Base-by-base conservation (phyloP, 2,113 vertebrate genomes). In the Ageneiosus marmoratus region DNA sequence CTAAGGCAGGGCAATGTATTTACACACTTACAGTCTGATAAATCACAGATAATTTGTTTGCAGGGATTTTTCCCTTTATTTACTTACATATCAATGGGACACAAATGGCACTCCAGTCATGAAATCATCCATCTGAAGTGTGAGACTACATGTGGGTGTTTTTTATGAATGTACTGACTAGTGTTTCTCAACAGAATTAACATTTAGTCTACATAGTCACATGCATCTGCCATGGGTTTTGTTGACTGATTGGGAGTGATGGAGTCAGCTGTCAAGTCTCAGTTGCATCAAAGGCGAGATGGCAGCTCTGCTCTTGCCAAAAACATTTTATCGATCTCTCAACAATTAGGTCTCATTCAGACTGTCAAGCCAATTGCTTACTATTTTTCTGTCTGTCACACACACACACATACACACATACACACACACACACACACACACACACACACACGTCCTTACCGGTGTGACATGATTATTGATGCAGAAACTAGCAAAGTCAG, bases 261-360 rank as follows among this genome's bases (percentile, higher is more conserved):
- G 73, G 79, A 80, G 27, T 85, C 73, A 86, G 84, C 82, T 62
- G 77, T 79, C 82, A 72, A n/a, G 50, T 37, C 15, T 56, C 13
- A 51, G 50, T 78, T 79, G 77, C 81, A 63, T 82, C 83, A 86
- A 63, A 55, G 58, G 24, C 5, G 37, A 9, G 55, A 80, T 53
- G 82, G 5, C 69, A 50, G 67, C 34, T 73, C 34, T 3, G 51
- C 44, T 9, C 29, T 41, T 50, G 84, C 74, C 84, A 75, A 74
- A 73, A 82, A 81, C 65, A 55, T 62, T 85, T 84, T 80, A 84
- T 82, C 29, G 81, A 84, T 84, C 29, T 50, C 29, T 22, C 24
- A 58, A 69, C 75, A 79, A 82, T 84, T 69, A 76, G 67, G 80
- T 82, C 67, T 58, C 44, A 50, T 77, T 73, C 41, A 65, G 18